Conservation (phyloP, 2,888 invertebrate genomes). For the Tetranychus truncatus region DNA sequence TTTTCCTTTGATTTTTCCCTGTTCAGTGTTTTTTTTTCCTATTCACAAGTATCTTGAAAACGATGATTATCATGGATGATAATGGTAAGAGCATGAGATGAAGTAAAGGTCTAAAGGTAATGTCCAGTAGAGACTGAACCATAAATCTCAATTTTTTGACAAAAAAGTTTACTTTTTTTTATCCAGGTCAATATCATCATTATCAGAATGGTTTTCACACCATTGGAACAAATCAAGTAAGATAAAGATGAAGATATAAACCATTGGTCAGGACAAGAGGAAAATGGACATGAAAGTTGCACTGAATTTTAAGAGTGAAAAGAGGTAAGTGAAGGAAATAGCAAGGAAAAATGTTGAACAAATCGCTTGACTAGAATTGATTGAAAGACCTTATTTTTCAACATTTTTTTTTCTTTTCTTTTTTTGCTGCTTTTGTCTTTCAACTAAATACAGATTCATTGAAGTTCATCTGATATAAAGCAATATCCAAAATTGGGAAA, state of each 20-base stretch:
- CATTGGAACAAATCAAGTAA: neutral
- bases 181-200: constrained; percentile 1
- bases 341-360: neutral
- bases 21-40: neutral
- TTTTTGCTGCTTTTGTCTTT: too few species aligned
- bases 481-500: neutral
- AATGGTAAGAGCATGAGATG: neutral
- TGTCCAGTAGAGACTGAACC: constrained; percentile 1
- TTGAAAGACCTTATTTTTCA: neutral
- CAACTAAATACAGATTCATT: neutral
- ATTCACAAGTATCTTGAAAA: neutral
- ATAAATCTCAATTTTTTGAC: neutral
- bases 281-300: neutral
- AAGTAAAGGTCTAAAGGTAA: neutral
- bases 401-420: too few species aligned
- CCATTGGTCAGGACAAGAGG: neutral
- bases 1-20: neutral
- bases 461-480: neutral
- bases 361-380: neutral
- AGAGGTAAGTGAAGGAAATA: neutral
- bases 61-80: neutral
- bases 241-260: neutral
- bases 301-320: neutral
- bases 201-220: neutral
- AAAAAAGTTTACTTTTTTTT: neutral